Conservation (phyloP, 2,113 vertebrate species). For the Melierax canorus region DNA sequence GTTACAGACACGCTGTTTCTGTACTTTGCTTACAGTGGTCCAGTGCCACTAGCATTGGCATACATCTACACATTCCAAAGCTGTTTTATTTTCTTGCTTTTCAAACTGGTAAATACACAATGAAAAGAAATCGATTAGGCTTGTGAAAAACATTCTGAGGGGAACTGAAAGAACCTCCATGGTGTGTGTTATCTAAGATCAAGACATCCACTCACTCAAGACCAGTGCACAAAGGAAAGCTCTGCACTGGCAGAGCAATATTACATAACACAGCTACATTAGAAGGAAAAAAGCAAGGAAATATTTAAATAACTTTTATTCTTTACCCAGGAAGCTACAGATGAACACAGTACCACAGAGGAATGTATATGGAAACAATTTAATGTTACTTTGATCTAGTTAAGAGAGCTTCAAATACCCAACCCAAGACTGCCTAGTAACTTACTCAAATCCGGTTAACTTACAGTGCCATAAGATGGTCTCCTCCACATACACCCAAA, state of each 20-base stretch:
- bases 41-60: neutral
- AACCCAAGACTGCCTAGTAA: neutral
- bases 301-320: neutral
- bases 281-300: neutral
- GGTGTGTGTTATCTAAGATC: neutral
- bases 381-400: neutral
- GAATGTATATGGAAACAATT: neutral
- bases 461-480: neutral
- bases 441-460: neutral
- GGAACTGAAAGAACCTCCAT: neutral
- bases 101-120: neutral
- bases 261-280: neutral
- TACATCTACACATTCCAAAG: neutral
- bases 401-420: neutral
- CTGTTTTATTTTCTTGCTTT: neutral
- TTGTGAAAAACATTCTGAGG: neutral
- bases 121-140: neutral
- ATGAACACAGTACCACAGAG: neutral
- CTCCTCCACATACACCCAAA: neutral
- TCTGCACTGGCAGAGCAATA: neutral
- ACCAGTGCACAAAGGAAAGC: neutral
- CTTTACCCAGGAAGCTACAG: neutral
- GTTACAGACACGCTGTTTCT: neutral
- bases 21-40: neutral
- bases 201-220: neutral